Evolutionary conservation across 2,797 vertebrate species (phyloP), one percentile per base, ranked within the genome.

Genomic region (Gallinago solitaria): DNA sequence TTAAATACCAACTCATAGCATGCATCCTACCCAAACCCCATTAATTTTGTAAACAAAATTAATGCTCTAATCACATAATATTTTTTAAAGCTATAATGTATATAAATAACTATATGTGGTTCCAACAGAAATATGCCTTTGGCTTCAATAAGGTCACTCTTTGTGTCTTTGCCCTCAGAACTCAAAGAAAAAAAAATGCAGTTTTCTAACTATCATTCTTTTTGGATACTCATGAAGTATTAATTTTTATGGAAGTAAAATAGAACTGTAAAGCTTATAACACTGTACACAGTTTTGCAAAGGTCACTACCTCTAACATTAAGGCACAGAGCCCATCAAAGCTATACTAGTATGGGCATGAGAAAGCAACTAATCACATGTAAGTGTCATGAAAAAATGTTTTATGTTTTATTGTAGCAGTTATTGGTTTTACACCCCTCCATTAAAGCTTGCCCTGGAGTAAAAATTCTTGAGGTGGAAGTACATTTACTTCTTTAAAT

Each of bases 381-480:
- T 91, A 92, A 95, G 68, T 96, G 96, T 94, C 96, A 97, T 47
- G 64, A 93, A 96, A 94, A 96, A 95, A 96, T 94, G 90, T 91
- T 93, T 94, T 93, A 82, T 87, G 64, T 92, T 96, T 97, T 87
- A 96, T 68, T 94, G 76, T 71, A 95, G 86, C 73, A 93, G 83
- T 92, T 97, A 96, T 47, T 94, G 50, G 78, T 91, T 96, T 96
- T 96, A 96, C 67, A 93, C 54, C 25, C 76, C 6, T 3, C 64
- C 74, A 86, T 94, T 91, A 95, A 84, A 87, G 86, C 88, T 94
- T 94, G 88, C 87, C 90, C 87, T 89, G 74, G 50, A 97, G 90
- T 86, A 88, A 96, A 96, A 96, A 96, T 95, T 96, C 94, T 92
- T 91, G 33, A 95, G 77, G 79, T 96, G 24, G 47, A 95, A 90